phyloP scores from a whole-genome alignment of 2,113 vertebrate species.

The Pseudolaguvia tuberculata region DNA sequence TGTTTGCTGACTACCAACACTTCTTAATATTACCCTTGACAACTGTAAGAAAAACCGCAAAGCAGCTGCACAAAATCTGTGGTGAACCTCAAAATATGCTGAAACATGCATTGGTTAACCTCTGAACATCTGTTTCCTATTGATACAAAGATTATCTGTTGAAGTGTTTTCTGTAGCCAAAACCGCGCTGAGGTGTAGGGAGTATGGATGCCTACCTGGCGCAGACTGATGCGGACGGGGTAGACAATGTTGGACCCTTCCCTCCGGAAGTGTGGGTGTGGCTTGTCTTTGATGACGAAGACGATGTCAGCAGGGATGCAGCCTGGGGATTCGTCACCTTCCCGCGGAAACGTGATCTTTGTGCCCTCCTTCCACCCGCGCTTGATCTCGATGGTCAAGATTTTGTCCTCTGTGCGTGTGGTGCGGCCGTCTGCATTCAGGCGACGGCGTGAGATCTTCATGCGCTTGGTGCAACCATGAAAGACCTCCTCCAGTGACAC shows the following conservation, averaged over 20 bases:
- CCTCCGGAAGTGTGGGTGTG: conserved; percentile 88
- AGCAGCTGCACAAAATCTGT: no score
- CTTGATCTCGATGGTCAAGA: conserved; percentile 96
- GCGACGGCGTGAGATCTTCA: conserved; percentile 95
- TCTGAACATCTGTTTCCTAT: conserved; percentile 11
- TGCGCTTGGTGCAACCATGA: conserved; percentile 89
- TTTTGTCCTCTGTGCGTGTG: conserved; percentile 91
- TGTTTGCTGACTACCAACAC: not conserved
- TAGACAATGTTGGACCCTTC: conserved; percentile 96
- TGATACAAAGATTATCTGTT: not conserved
- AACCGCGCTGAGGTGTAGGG: not conserved
- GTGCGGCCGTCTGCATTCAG: conserved; percentile 90
- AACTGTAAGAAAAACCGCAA: no score
- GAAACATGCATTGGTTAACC: not conserved
- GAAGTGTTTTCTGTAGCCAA: not conserved
- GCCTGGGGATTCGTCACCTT: conserved; percentile 87
- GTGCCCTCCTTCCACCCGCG: conserved; percentile 98
- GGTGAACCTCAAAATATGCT: no score
- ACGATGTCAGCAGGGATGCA: conserved; percentile 96
- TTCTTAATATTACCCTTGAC: no score
- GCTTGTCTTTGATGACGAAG: conserved; percentile 97
- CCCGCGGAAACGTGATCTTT: conserved; percentile 96
- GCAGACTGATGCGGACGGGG: conserved; percentile 84
- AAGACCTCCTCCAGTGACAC: conserved; percentile 95
- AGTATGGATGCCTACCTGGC: conserved; percentile 78